Evolutionary conservation across 2,888 invertebrate genomes (phyloP).

Genomic region (Gerris lacustris): DNA sequence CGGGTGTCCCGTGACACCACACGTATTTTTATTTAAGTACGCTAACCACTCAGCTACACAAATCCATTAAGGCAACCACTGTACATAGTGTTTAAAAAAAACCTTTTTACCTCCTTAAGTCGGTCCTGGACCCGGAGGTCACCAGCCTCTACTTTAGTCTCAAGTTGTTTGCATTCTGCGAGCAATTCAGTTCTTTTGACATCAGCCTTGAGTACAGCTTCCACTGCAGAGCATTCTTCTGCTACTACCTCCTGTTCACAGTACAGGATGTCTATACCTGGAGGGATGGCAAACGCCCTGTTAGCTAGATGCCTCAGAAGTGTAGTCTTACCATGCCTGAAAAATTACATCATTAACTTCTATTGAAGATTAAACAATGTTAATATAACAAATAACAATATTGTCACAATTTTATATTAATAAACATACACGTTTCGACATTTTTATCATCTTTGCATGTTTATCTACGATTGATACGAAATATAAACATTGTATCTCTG

Average conservation of each 20-base stretch:
- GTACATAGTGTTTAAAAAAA: not conserved
- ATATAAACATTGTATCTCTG: no score
- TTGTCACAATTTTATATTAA: no score
- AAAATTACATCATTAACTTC: conserved; percentile 19
- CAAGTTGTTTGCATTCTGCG: conserved; percentile 70
- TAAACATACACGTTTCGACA: no score
- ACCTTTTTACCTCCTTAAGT: conserved; percentile 55
- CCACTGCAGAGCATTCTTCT: conserved; percentile 84
- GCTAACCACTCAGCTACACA: no score
- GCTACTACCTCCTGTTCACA: conserved; percentile 98
- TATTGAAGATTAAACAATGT: not conserved
- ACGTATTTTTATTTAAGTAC: no score
- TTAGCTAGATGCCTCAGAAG: conserved; percentile 82
- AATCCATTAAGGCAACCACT: no score
- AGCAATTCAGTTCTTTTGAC: conserved; percentile 71
- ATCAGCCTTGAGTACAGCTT: conserved; percentile 86
- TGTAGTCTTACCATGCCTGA: conserved; percentile 94
- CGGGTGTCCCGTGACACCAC: no score
- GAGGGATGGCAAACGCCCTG: conserved; percentile 83
- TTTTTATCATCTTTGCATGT: no score
- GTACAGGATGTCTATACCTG: conserved; percentile 87
- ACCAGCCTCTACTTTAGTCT: conserved; percentile 54
- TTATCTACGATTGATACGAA: no score
- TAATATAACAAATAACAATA: no score
- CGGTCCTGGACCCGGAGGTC: conserved; percentile 60